Evolutionary conservation across 2,888 invertebrate species (phyloP).

Genomic region (Clivina fossor): DNA sequence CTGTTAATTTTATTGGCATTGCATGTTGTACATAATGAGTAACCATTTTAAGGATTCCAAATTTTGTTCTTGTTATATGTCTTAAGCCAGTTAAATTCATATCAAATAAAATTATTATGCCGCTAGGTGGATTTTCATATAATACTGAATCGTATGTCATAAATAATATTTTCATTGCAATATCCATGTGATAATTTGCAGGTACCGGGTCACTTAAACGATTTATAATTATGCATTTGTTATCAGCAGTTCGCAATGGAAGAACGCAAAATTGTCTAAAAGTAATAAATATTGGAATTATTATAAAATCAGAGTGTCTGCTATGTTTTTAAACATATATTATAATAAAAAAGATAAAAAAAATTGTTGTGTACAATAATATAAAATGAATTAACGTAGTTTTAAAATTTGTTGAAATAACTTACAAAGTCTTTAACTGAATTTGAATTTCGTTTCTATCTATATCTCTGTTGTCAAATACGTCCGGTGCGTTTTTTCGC

Average conservation of each 20-base stretch:
- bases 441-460: slow-evolving; percentile 49
- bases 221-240: slow-evolving; percentile 64
- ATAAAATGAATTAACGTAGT: neutral
- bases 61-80: slow-evolving; percentile 43
- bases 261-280: slow-evolving; percentile 61
- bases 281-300: slow-evolving; percentile 37
- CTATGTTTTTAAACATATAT: neutral
- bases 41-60: slow-evolving; percentile 59
- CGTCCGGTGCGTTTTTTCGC: slow-evolving; percentile 62
- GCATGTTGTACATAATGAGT: slow-evolving; percentile 71
- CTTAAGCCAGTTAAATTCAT: slow-evolving; percentile 53
- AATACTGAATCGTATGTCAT: slow-evolving; percentile 56
- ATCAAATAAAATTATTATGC: slow-evolving; percentile 68
- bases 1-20: slow-evolving; percentile 65
- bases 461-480: slow-evolving; percentile 62
- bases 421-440: slow-evolving; percentile 60
- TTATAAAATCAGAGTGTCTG: neutral
- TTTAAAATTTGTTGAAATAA: slow-evolving; percentile 38
- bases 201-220: slow-evolving; percentile 60
- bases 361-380: neutral
- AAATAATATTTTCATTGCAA: slow-evolving; percentile 58
- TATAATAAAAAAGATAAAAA: slow-evolving; percentile 1
- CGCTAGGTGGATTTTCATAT: slow-evolving; percentile 62
- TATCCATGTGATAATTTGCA: slow-evolving; percentile 61
- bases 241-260: slow-evolving; percentile 61